phyloP scores from a whole-genome alignment of 2,113 vertebrate genomes.

The Lipophrys pholis region DNA sequence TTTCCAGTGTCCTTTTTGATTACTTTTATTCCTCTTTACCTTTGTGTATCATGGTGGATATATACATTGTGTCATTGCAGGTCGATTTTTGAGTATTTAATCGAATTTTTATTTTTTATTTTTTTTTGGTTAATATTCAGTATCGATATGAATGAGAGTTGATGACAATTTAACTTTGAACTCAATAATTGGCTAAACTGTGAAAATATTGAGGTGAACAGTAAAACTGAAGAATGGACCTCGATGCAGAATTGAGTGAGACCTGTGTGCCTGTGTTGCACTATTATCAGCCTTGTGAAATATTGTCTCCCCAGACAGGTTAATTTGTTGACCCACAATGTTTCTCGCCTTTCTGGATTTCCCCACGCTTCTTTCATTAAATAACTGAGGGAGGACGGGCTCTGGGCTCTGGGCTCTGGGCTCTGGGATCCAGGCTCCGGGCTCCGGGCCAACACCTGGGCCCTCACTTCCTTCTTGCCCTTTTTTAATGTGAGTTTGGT shows the following conservation, averaged over 20 bases:
- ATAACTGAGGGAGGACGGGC: slow-evolving; percentile 66
- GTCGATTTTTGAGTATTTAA: no score
- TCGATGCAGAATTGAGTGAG: slow-evolving; percentile 1
- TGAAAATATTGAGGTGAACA: not conserved
- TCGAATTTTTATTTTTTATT: no score
- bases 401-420: slow-evolving; percentile 46
- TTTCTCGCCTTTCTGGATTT: slow-evolving; percentile 58
- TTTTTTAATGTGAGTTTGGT: not conserved
- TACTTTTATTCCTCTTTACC: no score
- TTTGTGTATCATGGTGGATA: no score
- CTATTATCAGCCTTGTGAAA: slow-evolving; percentile 56
- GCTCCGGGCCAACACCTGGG: slow-evolving; percentile 70
- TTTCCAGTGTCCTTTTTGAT: no score
- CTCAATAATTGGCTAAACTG: no score
- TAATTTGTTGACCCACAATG: slow-evolving; percentile 47
- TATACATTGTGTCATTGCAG: no score
- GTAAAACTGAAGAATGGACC: slow-evolving; percentile 5
- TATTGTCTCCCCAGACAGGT: slow-evolving; percentile 40
- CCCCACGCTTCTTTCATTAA: slow-evolving; percentile 60
- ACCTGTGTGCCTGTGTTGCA: slow-evolving; percentile 2
- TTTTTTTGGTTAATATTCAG: no score
- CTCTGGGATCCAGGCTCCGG: slow-evolving; percentile 50
- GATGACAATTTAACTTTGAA: no score
- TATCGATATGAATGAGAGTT: no score
- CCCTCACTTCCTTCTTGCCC: slow-evolving; percentile 74